A percentile compares a stretch with the other conserved stretches of the same genome.
Evolutionary conservation across 2,888 invertebrate genomes (phyloP).

Genomic region (Acanthoscelides obtectus): DNA sequence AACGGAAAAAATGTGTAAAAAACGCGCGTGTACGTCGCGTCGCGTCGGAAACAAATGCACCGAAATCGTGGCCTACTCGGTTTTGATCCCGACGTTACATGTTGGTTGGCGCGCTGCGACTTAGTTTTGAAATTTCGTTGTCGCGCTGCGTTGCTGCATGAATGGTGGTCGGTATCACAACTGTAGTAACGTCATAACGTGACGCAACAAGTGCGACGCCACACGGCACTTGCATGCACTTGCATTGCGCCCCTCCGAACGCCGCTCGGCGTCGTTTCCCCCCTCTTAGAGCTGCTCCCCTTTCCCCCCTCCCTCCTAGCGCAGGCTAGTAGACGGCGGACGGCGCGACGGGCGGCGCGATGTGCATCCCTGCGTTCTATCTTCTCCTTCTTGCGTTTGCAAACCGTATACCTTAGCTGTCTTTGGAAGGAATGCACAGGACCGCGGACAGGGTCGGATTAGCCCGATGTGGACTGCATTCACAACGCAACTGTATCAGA

Average conservation of each 20-base stretch:
- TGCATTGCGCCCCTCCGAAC: conserved; percentile 45
- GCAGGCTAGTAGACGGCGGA: conserved; percentile 25
- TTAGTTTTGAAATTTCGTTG: conserved; percentile 30
- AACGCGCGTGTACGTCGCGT: neutral
- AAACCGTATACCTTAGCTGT: conserved; percentile 25
- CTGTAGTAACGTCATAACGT: conserved; percentile 47
- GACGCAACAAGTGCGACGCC: conserved; percentile 52
- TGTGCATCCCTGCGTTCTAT: conserved; percentile 39
- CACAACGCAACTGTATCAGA: neutral
- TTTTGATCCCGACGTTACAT: conserved; percentile 28
- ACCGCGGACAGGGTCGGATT: neutral
- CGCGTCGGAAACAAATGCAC: conserved; percentile 11
- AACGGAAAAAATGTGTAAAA: neutral
- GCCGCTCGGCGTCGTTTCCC: conserved; percentile 12
- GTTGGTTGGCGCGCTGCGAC: conserved; percentile 35
- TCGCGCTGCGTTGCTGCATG: conserved; percentile 34
- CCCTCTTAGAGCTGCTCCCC: neutral
- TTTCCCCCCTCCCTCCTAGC: neutral
- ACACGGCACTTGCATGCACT: conserved; percentile 50
- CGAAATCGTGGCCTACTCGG: conserved; percentile 30
- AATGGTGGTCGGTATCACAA: conserved; percentile 43
- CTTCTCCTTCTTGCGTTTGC: conserved; percentile 30
- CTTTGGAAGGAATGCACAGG: conserved; percentile 26
- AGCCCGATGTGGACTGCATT: neutral
- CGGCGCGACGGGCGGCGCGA: conserved; percentile 4